Evolutionary conservation across 2,113 vertebrate species (phyloP), one percentile per base, ranked within the genome.

Genomic region (Numenius arquata): DNA sequence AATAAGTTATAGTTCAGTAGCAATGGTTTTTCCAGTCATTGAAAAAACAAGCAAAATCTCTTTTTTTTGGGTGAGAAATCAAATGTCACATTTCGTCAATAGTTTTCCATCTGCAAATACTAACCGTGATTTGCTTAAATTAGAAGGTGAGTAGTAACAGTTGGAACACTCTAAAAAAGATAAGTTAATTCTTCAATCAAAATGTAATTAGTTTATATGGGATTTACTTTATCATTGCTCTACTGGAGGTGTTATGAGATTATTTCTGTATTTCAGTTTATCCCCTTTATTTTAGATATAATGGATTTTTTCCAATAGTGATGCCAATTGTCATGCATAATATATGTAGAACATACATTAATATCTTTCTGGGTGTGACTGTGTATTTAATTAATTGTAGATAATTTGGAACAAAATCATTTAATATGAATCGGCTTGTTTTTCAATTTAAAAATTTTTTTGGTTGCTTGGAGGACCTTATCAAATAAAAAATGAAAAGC

Each of bases 1-100:
- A 97, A 93, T 93, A 29, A 97, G 62, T 97, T 95, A 92, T 76
- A 71, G 40, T 95, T 97, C 90, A 93, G 43, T 84, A 89, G 67
- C 56, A 48, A 71, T 34, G n/a, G 12, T 94, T 95, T 95, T 95
- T 52, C 13, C 29, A 94, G 79, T 93, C 18, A 95, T 34, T 74
- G 88, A 85, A 81, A 96, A 97, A 94, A 89, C 65, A 95, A 81
- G 10, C 21, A 81, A 95, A 89, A 18, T 91, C 23, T 22, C 7
- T 85, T 71, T 12, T 90, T 91, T 53, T 74, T 29, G 21, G 6
- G 3, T 70, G 73, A 93, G 80, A 96, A 97, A 79, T 85, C 41
- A 90, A 84, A 93, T 45, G 20, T 12, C 13, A 95, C 78, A 56
- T 96, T 96, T 95, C 72, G 96, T 67, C 90, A 66, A 56, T 40